Percentiles rank a stretch among this genome's conserved stretches.
phyloP scores from a whole-genome alignment of 2,113 vertebrate species.

The Cheilinus undulatus region DNA sequence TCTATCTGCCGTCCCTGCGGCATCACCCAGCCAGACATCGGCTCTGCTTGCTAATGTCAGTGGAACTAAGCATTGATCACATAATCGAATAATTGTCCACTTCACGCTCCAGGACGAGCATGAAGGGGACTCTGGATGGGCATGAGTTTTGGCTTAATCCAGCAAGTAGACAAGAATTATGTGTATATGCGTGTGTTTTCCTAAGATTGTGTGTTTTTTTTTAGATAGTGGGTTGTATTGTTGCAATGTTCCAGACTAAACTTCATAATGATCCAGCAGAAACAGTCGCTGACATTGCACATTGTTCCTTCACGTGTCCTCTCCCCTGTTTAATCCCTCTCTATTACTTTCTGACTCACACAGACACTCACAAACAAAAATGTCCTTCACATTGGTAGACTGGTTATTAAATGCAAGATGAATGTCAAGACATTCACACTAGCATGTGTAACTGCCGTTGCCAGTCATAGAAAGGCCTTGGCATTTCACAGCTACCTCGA shows the following conservation, averaged over 20 bases:
- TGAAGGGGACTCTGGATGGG: conserved; percentile 19
- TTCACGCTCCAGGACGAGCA: conserved; percentile 34
- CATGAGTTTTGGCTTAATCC: conserved; percentile 1
- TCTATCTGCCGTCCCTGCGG: conserved; percentile 36
- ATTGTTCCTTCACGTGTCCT: conserved; percentile 23
- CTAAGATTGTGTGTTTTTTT: not conserved
- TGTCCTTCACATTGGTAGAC: conserved; percentile 47
- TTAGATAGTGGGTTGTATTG: no score
- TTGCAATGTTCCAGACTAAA: no score
- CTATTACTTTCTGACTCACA: conserved; percentile 23
- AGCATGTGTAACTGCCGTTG: conserved; percentile 26
- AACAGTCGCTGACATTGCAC: conserved; percentile 23
- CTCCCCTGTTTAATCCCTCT: conserved; percentile 10
- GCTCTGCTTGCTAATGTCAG: conserved; percentile 38
- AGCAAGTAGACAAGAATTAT: not conserved
- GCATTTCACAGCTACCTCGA: conserved; percentile 58
- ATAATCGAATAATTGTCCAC: conserved; percentile 47
- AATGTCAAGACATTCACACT: conserved; percentile 45
- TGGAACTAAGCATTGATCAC: conserved; percentile 31
- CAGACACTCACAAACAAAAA: conserved; percentile 33
- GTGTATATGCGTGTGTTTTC: not conserved
- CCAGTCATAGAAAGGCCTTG: conserved; percentile 52
- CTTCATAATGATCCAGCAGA: conserved; percentile 9
- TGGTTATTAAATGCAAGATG: conserved; percentile 65
- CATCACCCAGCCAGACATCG: conserved; percentile 12